Conservation (phyloP, 2,888 invertebrate species). For the Phortica magna region DNA sequence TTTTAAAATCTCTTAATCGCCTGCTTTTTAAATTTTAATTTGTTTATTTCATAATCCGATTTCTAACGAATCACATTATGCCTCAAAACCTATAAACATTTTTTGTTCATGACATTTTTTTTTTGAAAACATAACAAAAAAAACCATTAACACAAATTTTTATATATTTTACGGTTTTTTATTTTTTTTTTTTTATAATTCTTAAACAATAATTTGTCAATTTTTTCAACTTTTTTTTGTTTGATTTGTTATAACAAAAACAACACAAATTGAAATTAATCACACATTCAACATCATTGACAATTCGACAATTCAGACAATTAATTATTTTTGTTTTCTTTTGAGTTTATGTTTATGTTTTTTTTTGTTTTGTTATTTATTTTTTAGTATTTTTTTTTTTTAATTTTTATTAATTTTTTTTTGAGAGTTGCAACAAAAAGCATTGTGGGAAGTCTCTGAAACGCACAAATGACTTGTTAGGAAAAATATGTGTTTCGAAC, state of each 20-base stretch:
- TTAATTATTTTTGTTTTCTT: slow-evolving; percentile 55
- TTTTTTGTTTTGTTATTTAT: slow-evolving; percentile 24
- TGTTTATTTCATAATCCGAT: slow-evolving; percentile 68
- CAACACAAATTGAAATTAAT: slow-evolving; percentile 57
- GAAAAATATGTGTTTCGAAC: not conserved
- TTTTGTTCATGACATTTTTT: slow-evolving; percentile 1
- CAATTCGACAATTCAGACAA: slow-evolving; percentile 68
- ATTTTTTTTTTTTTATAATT: slow-evolving; percentile 13
- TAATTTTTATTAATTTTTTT: not conserved
- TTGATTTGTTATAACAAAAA: slow-evolving; percentile 24
- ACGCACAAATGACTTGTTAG: not conserved
- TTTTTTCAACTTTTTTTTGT: slow-evolving; percentile 38
- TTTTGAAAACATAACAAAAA: not conserved
- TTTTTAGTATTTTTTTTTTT: slow-evolving; percentile 39
- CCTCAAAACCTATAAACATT: not conserved
- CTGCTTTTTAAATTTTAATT: slow-evolving; percentile 65
- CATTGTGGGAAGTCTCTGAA: slow-evolving; percentile 2
- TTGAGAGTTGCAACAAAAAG: not conserved
- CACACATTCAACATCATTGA: slow-evolving; percentile 69
- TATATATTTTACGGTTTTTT: not conserved
- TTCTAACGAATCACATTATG: slow-evolving; percentile 33
- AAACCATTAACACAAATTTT: slow-evolving; percentile 10
- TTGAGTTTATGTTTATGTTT: slow-evolving; percentile 36
- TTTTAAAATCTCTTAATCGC: slow-evolving; percentile 66
- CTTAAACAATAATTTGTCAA: slow-evolving; percentile 63